Evolutionary conservation across 2,888 invertebrate genomes (phyloP).

Genomic region (Adelognathus sp.): DNA sequence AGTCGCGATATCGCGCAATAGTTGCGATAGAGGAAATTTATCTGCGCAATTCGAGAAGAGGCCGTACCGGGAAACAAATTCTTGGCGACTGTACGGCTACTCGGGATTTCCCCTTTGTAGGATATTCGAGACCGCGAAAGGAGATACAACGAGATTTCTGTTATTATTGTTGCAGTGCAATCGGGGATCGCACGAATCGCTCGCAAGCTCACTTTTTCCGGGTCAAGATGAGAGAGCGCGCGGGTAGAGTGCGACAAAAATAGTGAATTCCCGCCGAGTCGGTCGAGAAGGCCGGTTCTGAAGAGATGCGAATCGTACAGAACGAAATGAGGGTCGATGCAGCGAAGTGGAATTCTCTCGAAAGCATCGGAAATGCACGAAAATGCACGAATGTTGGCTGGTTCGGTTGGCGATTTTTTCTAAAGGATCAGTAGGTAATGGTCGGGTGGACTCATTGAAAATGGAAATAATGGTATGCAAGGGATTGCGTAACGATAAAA

Average conservation of each 20-base stretch:
- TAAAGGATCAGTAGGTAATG: background rate
- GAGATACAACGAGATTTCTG: constrained; percentile 11
- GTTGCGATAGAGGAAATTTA: no score
- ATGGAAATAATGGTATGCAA: background rate
- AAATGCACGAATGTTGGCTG: background rate
- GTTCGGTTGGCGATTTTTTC: background rate
- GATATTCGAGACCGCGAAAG: background rate
- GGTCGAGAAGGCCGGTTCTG: background rate
- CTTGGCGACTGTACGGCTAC: background rate
- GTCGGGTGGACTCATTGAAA: background rate
- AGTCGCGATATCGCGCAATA: no score
- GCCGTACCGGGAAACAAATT: background rate
- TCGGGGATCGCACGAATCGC: background rate
- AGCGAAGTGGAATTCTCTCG: background rate
- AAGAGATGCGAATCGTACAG: background rate
- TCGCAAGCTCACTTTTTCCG: constrained; percentile 39
- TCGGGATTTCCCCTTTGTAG: constrained; percentile 15
- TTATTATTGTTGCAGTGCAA: constrained; percentile 15
- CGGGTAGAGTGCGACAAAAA: constrained; percentile 1
- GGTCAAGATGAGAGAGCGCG: constrained; percentile 45
- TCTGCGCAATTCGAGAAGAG: background rate
- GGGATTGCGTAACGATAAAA: background rate
- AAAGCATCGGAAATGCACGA: background rate
- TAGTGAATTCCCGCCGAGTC: background rate
- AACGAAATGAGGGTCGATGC: background rate